These are phyloP conservation scores for Hyposoter dolosus DNA, from an alignment of 2,888 invertebrate species.

Conservation along the genomic window DNA sequence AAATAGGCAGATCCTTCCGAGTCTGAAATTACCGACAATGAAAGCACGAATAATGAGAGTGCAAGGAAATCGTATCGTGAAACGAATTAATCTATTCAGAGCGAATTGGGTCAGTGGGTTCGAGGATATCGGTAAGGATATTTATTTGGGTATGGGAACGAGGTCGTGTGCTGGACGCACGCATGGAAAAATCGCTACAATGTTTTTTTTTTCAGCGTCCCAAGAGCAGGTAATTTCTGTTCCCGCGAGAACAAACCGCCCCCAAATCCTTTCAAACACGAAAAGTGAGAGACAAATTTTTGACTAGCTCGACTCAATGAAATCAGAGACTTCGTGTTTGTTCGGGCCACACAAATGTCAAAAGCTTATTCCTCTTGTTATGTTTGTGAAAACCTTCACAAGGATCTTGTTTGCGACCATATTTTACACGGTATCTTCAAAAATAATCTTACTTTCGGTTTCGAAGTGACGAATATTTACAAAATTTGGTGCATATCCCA, in stretches of 20 bases:
- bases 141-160: slow-evolving; percentile 73
- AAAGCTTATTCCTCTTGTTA: background rate
- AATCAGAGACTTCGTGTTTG: slow-evolving; percentile 42
- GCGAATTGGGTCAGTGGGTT: slow-evolving; percentile 77
- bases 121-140: slow-evolving; percentile 30
- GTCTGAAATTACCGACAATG: slow-evolving; percentile 64
- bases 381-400: slow-evolving; percentile 7
- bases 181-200: slow-evolving; percentile 74
- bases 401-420: background rate
- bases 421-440: background rate
- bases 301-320: slow-evolving; percentile 44
- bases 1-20: slow-evolving; percentile 50
- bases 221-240: slow-evolving; percentile 52
- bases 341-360: slow-evolving; percentile 29
- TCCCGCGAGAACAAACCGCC: slow-evolving; percentile 52
- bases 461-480: background rate
- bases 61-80: slow-evolving; percentile 70
- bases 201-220: slow-evolving; percentile 47
- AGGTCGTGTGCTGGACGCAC: slow-evolving; percentile 80
- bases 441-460: slow-evolving; percentile 36
- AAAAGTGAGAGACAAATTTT: slow-evolving; percentile 57
- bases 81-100: slow-evolving; percentile 67
- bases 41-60: slow-evolving; percentile 14
- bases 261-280: slow-evolving; percentile 50
- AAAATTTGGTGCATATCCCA: background rate